Base-by-base conservation (phyloP, 92 coral and sea anemone species). In the Metridium senile region DNA sequence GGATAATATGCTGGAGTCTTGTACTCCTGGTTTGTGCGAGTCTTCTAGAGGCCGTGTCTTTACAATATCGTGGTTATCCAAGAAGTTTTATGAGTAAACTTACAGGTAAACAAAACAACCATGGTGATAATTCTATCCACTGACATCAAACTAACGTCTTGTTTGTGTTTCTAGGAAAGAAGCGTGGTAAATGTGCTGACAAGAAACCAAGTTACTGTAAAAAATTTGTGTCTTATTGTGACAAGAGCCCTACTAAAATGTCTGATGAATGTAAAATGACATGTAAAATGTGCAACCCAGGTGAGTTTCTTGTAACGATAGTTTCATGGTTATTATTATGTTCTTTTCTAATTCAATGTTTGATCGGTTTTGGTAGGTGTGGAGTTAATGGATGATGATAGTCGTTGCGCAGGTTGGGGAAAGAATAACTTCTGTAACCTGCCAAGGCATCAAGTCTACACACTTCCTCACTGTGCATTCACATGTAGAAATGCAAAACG, bases 351-450 rank as follows among this genome's bases (percentile, higher is more conserved):
- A n/a, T n/a, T n/a, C n/a, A n/a, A n/a, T n/a, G n/a, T n/a, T n/a
- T n/a, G n/a, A n/a, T n/a, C n/a, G n/a, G n/a, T n/a, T n/a, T n/a
- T n/a, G n/a, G n/a, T n/a, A n/a, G n/a, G n/a, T n/a, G n/a, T n/a
- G n/a, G n/a, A n/a, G n/a, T 70, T 74, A 47, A 81, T 95, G 78
- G 99, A 95, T 63, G 82, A 78, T n/a, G 99, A 95, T 72, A 82
- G 93, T 59, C 88, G 99, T 32, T 95, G 99, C 33, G 77, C 62
- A 73, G 57, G 82, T 10, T 95, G 89, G 88, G 78, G 59, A 49
- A 80, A 56, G 27, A 72, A 88, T 22, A 72, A 70, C 45, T 88
- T 92, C 59, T 95, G 99, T 66, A 84, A 83, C 27, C 66, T 77
- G 31, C 86, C 91, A 9, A 75, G 75, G 9, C 99, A 95, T 56